Evolutionary conservation across 2,797 vertebrate species (phyloP).

Genomic region (Ambastaia sidthimunki): DNA sequence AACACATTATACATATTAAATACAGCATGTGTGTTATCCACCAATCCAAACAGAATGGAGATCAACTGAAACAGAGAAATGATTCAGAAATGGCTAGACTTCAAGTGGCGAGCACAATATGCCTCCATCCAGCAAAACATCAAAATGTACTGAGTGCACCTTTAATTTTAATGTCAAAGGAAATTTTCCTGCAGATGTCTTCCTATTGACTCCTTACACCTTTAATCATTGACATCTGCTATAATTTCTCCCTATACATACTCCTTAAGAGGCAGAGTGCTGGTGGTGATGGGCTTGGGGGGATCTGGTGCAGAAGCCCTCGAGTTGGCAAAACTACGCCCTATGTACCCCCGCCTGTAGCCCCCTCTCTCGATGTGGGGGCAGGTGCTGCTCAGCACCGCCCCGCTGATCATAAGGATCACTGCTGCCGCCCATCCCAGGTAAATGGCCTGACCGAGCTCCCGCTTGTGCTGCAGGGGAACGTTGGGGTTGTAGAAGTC

Average conservation of each 20-base stretch:
- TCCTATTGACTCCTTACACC: background rate
- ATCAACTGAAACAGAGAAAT: background rate
- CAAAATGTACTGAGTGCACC: constrained; percentile 3
- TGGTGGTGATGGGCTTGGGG: constrained; percentile 74
- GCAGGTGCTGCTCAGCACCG: constrained; percentile 81
- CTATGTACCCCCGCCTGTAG: constrained; percentile 76
- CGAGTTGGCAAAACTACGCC: constrained; percentile 76
- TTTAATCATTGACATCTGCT: background rate
- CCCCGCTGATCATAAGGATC: constrained; percentile 82
- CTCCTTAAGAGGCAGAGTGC: constrained; percentile 77
- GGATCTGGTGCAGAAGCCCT: constrained; percentile 66
- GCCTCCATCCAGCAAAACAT: background rate
- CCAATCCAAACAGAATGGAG: background rate
- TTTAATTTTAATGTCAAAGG: background rate
- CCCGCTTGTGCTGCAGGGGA: constrained; percentile 77
- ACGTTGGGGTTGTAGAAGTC: constrained; percentile 84
- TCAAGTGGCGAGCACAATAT: background rate
- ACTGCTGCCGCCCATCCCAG: constrained; percentile 80
- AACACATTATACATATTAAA: background rate
- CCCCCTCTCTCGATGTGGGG: constrained; percentile 74
- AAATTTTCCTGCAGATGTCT: background rate
- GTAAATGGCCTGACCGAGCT: constrained; percentile 84
- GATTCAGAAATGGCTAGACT: background rate
- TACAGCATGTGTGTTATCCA: background rate
- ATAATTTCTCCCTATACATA: constrained; percentile 68